Percentiles rank a stretch among this genome's conserved stretches.
Evolutionary conservation across 2,888 invertebrate genomes (phyloP).

Genomic region (Calameuta filiformis): DNA sequence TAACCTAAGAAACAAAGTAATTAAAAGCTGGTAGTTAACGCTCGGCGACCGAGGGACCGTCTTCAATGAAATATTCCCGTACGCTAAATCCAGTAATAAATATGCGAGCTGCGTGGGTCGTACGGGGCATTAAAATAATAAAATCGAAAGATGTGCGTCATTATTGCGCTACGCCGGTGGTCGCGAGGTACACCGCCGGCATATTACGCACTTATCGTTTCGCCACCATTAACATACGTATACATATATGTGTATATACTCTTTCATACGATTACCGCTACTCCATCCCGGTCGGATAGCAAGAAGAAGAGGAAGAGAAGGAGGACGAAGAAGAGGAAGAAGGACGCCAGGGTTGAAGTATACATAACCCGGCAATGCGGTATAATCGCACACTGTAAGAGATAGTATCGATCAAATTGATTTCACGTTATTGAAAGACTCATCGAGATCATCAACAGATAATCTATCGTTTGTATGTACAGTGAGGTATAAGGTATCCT

Average conservation of each 20-base stretch:
- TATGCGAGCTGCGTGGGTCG: constrained; percentile 57
- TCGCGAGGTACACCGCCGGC: constrained; percentile 43
- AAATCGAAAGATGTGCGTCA: constrained; percentile 60
- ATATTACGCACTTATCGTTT: constrained; percentile 51
- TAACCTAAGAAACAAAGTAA: background rate
- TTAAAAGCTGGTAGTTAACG: background rate
- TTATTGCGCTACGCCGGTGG: constrained; percentile 59
- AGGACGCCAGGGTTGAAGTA: background rate
- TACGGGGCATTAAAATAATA: constrained; percentile 57
- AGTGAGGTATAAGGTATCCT: background rate
- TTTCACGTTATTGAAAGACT: constrained; percentile 40
- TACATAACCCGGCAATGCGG: background rate
- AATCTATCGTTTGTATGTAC: background rate
- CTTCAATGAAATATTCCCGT: constrained; percentile 29
- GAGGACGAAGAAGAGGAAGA: constrained; percentile 12
- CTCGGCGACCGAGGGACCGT: background rate
- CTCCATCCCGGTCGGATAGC: constrained; percentile 6
- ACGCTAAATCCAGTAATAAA: constrained; percentile 37
- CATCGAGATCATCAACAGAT: background rate
- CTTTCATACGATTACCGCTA: constrained; percentile 22
- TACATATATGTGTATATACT: background rate
- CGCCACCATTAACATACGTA: constrained; percentile 49
- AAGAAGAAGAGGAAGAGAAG: constrained; percentile 10
- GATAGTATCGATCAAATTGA: constrained; percentile 28
- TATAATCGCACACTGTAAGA: background rate